Base-by-base conservation (phyloP, 2,888 invertebrate genomes). In the Xanthia icteritia region DNA sequence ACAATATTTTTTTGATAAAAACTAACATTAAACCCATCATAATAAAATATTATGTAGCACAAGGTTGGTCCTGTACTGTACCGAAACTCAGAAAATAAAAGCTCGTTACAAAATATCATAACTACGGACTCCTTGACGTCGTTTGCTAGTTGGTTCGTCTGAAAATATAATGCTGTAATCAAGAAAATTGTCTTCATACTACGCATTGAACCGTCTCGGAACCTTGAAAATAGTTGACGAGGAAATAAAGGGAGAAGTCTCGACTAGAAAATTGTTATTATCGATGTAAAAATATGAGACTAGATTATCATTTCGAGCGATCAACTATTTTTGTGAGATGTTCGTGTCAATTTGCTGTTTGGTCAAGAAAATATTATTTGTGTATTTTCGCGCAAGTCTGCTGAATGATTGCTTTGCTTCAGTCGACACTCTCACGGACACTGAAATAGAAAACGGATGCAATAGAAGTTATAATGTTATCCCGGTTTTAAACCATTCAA, bases 141-240 rank as follows among this genome's bases (percentile, higher is more conserved):
- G 15, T 45, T 58, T 60, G 31, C 51, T 48, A 54, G 8, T 27
- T 51, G 27, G 5, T 8, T 72, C 54, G 31, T 69, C 77, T 82
- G 77, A 82, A 82, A 82, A 48, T 65, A 13, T 63, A 70, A 82
- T 70, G 66, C 15, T 70, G 56, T 83, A 78, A 83, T 82, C 67
- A 79, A 45, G 79, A 79, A 79, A 83, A 83, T 83, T 79, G 77
- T 73, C 73, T 66, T 39, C 72, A 81, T 15, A 77, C 73, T 73
- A 73, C 69, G 9, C 9, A 15, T 73, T 82, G 69, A 66, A 70
- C 15, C 31, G 56, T 39, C 63, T 67, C n/a, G 0, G 20, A 60
- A 45, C 81, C 81, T 77, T 82, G 72, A 68, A 72, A 56, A 27
- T 64, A 80, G 76, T 82, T 77, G 31, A 60, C n/a, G 72, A 5